Evolutionary conservation across 2,113 vertebrate species (phyloP), one percentile per base, ranked within the genome.

Genomic region (Pontoporia blainvillei): DNA sequence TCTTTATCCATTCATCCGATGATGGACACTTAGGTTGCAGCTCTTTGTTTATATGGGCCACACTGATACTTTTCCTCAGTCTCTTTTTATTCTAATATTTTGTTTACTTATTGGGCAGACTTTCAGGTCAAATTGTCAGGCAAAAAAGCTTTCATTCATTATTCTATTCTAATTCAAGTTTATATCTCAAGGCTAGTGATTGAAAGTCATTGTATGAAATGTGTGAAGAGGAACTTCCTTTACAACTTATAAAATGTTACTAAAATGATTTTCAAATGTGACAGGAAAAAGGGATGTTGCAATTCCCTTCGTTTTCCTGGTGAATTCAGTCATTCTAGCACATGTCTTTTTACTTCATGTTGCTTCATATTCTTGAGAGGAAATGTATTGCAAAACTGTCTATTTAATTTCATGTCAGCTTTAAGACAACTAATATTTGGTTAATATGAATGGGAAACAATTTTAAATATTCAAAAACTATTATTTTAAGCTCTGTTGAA

Each of bases 81-180:
- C 11, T 21, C 23, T 78, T 90, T 66, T 59, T 64, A n/a, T 59
- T 52, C 49, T 59, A 94, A 13, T 14, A 27, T 92, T 90, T 93
- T 44, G 8, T 71, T 91, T 93, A 67, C 18, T 67, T 76, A 29
- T 44, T 59, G 49, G 21, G 2, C 13, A 61, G 18, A 31, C 25
- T 52, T 83, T 81, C 15, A 79, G 31, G 29, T 73, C 44, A 72
- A 72, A 39, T 27, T 95, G 57, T 75, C 69, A 91, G 25, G 5
- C 59, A 59, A 66, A 46, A 91, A 82, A 52, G 31, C 23, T 67
- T 52, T 29, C 54, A 39, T 59, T 89, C 21, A 49, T 61, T 86
- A 31, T 69, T 90, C 12, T 86, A n/a, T 69, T 90, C 15, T 61
- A 79, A 76, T 64, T 96, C 84, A 86, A 92, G 46, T 78, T 88